Evolutionary conservation across 2,113 vertebrate species (phyloP), one percentile per base, ranked within the genome.

Genomic region (Nesoenas mayeri): DNA sequence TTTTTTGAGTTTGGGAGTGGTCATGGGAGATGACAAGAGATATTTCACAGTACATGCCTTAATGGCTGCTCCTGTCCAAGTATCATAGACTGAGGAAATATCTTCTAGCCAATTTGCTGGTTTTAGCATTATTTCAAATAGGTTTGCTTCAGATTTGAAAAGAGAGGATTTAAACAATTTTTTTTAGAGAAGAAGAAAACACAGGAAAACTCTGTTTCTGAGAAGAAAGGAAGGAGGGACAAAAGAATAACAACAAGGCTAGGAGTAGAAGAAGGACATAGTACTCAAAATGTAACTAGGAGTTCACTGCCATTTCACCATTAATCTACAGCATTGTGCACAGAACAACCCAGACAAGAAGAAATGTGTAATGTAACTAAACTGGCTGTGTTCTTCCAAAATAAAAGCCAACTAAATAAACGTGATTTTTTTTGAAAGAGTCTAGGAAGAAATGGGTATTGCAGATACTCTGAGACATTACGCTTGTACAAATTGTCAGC

Each of bases 401-500:
- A 64, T 28, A 42, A n/a, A 51, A 72, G 3, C 0, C 6, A 51
- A 47, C 0, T 5, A 60, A 48, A 2, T 7, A 29, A 70, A 34
- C 9, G 24, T 1, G 1, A 65, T 8, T 69, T 89, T 75, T 73
- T 3, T 54, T 74, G 17, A n/a, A 70, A 77, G 15, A 38, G 8
- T 74, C 34, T 71, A 32, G 50, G 34, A 80, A 64, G 10, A 53
- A 60, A 40, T 42, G 6, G 7, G 1, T 29, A 2, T 71, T 78
- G 36, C 47, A 72, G 54, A 47, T 60, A 31, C 21, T 67, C 29
- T 51, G 44, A 82, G 31, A 47, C 5, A 51, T n/a, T 36, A 51
- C 31, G 3, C 0, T 0, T 53, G 9, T 57, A 72, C 12, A n/a
- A 66, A 67, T 24, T 15, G 2, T 36, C 13, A 18, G 26, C 14